Evolutionary conservation across 2,888 invertebrate species (phyloP), one percentile per base, ranked within the genome.

Genomic region (Ophonus ardosiacus): DNA sequence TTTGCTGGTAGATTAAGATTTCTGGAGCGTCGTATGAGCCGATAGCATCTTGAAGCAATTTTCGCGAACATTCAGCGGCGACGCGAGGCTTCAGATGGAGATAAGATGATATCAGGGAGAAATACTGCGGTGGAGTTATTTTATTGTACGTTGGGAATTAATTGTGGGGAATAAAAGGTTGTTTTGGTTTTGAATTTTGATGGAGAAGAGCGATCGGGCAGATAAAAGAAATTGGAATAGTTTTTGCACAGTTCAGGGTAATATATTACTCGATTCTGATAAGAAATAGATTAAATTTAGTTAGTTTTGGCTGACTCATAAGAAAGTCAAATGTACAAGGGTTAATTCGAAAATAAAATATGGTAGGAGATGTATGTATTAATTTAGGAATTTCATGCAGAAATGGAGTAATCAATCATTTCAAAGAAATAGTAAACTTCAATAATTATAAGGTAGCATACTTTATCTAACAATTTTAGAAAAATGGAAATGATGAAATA

Each of bases 21-120:
- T 65, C 38, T 31, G 24, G 68, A 68, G 31, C 68, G 68, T 38
- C 68, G 68, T 68, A 68, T 68, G 68, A 68, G 68, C 18, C 24
- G 68, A 68, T 68, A 68, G 7, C 31, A 68, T 68, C 68, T 31
- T 7, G n/a, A 68, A 68, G 68, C 68, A 68, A 68, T 68, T 68
- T 68, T 68, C 68, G 68, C 68, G 21, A n/a, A 38, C 68, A 68
- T 68, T 68, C 31, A 15, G 10, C 8, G 63, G 10, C 24, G 63
- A 59, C 43, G 43, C 43, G 43, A 8, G 43, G 43, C 43, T 51
- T 51, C 43, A 13, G 43, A 51, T 51, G 43, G 7, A 51, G 43
- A 51, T 51, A 51, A 51, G 43, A 51, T 51, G 5, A 13, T 51
- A 51, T 51, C 43, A 13, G 43, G 13, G 43, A 51, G 43, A 51